phyloP scores from a whole-genome alignment of 2,113 vertebrate genomes.

The Dunckerocampus dactyliophorus region DNA sequence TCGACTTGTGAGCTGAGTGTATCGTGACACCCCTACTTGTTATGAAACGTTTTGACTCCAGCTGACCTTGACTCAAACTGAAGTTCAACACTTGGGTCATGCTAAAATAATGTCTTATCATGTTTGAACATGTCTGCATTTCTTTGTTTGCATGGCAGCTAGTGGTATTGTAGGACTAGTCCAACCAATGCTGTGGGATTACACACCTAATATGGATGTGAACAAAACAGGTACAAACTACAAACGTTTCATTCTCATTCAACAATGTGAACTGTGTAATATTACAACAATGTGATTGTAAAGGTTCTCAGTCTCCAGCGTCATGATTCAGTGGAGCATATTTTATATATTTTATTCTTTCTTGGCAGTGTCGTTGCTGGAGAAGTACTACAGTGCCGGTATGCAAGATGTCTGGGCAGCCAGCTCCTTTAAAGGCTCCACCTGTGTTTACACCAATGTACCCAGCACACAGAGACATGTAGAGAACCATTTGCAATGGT shows the following conservation, averaged over 20 bases:
- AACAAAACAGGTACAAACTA: conserved; percentile 73
- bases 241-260: background rate
- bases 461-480: conserved; percentile 82
- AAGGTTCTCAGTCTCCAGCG: background rate
- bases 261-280: background rate
- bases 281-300: background rate
- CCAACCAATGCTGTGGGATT: conserved; percentile 95
- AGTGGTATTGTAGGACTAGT: conserved; percentile 82
- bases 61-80: too few relatives aligned
- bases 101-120: too few relatives aligned
- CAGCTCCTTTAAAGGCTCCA: conserved; percentile 95
- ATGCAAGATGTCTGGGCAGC: conserved; percentile 86
- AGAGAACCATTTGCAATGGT: conserved; percentile 86
- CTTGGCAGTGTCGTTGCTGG: conserved; percentile 75
- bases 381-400: conserved; percentile 81
- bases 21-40: too few relatives aligned
- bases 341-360: background rate
- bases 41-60: too few relatives aligned
- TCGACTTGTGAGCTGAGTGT: too few relatives aligned
- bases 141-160: conserved; percentile 61
- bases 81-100: too few relatives aligned
- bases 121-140: background rate
- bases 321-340: too few relatives aligned
- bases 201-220: conserved; percentile 80
- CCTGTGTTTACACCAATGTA: conserved; percentile 77